A percentile compares a stretch with the other conserved stretches of the same genome.
Conservation (phyloP, 2,797 vertebrate genomes). For the Macropus fuliginosus region DNA sequence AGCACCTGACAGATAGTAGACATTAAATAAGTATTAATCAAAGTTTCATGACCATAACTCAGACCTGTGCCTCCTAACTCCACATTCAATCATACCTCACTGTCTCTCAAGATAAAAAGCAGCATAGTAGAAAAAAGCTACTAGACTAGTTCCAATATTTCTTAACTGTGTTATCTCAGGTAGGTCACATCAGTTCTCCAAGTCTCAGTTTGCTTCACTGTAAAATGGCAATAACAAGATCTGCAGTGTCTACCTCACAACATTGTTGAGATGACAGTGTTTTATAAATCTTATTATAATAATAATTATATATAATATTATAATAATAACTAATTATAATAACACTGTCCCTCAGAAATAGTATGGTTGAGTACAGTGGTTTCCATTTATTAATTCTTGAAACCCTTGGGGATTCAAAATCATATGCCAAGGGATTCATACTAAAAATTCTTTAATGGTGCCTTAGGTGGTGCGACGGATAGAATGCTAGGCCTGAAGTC, state of each 20-base stretch:
- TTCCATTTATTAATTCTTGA: background rate
- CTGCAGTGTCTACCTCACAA: background rate
- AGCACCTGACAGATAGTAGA: no score
- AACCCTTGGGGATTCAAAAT: background rate
- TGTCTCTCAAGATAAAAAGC: background rate
- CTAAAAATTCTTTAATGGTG: background rate
- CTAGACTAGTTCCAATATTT: background rate
- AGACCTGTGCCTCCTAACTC: background rate
- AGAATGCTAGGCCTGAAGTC: background rate
- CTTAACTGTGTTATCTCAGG: background rate
- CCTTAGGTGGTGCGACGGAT: background rate
- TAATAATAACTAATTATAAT: background rate
- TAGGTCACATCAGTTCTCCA: background rate
- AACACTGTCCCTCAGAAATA: background rate
- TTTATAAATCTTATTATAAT: background rate
- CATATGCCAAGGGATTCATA: background rate
- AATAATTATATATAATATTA: background rate
- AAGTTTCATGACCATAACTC: no score
- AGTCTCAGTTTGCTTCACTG: background rate
- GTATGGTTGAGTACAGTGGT: background rate
- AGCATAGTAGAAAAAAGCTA: background rate
- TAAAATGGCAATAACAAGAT: background rate
- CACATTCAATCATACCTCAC: background rate
- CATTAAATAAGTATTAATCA: no score
- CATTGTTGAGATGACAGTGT: background rate